These are phyloP conservation scores for Rhogogaster chlorosoma DNA, from an alignment of 2,888 invertebrate genomes.

Conservation along the genomic window DNA sequence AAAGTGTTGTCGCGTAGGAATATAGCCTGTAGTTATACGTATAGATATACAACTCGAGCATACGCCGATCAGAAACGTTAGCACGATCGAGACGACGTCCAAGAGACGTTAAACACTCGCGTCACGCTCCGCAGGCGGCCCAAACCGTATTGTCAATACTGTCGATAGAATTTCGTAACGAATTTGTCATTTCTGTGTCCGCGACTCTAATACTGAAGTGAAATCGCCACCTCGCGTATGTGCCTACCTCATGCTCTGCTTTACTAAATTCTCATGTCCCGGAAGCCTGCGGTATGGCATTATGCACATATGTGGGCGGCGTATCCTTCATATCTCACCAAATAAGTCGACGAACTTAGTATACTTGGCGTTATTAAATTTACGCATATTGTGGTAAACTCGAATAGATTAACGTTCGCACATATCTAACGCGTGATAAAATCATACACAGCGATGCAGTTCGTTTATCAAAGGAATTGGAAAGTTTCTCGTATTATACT, in stretches of 20 bases:
- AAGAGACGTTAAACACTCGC: conserved; percentile 30
- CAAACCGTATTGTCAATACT: conserved; percentile 36
- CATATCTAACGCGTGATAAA: background rate
- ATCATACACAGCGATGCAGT: background rate
- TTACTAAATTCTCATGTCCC: conserved; percentile 10
- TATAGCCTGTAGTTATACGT: background rate
- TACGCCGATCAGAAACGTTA: background rate
- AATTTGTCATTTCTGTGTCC: conserved; percentile 10
- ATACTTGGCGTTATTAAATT: background rate
- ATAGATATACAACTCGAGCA: background rate
- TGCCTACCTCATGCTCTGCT: background rate
- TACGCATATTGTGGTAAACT: background rate
- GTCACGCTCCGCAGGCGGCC: conserved; percentile 1
- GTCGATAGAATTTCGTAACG: conserved; percentile 24
- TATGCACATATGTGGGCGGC: background rate
- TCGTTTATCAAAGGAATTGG: background rate
- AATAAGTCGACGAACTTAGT: background rate
- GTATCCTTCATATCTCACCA: background rate
- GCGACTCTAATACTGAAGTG: conserved; percentile 7
- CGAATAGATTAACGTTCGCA: background rate
- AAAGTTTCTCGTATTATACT: background rate
- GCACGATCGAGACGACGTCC: conserved; percentile 7
- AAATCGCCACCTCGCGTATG: background rate
- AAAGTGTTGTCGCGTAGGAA: background rate
- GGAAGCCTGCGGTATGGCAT: background rate